phyloP scores from a whole-genome alignment of 1,140 invertebrate genomes.

The Procambarus virginalis region DNA sequence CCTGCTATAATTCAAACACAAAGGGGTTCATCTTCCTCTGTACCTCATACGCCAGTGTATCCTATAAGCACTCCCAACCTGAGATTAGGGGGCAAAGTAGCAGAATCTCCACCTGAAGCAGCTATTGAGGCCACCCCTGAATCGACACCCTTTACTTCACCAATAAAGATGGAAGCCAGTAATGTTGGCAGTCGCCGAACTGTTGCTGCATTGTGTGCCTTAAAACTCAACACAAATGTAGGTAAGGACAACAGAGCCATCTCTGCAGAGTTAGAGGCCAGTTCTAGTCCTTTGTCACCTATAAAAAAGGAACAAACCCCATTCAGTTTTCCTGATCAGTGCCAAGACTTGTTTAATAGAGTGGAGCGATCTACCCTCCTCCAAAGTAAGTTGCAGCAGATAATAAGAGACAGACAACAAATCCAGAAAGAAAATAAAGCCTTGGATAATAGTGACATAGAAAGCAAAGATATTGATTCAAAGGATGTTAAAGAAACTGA shows the following conservation, averaged over 20 bases:
- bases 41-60: slow-evolving; percentile 66
- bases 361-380: slow-evolving; percentile 47
- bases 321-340: slow-evolving; percentile 57
- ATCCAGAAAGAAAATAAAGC: slow-evolving; percentile 36
- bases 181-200: slow-evolving; percentile 15
- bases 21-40: slow-evolving; percentile 33
- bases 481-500: slow-evolving; percentile 28
- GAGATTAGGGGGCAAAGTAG: slow-evolving; percentile 32
- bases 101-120: slow-evolving; percentile 70
- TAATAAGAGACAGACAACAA: slow-evolving; percentile 53
- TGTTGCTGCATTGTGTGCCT: slow-evolving; percentile 16
- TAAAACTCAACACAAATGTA: slow-evolving; percentile 32
- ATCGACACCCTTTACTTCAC: slow-evolving; percentile 68
- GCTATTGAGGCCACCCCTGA: slow-evolving; percentile 70
- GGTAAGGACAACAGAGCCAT: slow-evolving; percentile 3
- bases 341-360: slow-evolving; percentile 52
- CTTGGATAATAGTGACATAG: slow-evolving; percentile 24
- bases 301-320: slow-evolving; percentile 48
- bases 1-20: slow-evolving; percentile 11
- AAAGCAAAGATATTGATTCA: not conserved
- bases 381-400: slow-evolving; percentile 59
- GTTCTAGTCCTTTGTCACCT: slow-evolving; percentile 49
- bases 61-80: slow-evolving; percentile 43
- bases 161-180: slow-evolving; percentile 45
- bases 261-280: slow-evolving; percentile 17